Percentiles rank a stretch among this genome's conserved stretches.
phyloP scores from a whole-genome alignment of 2,113 vertebrate genomes.

The Perccottus glenii region DNA sequence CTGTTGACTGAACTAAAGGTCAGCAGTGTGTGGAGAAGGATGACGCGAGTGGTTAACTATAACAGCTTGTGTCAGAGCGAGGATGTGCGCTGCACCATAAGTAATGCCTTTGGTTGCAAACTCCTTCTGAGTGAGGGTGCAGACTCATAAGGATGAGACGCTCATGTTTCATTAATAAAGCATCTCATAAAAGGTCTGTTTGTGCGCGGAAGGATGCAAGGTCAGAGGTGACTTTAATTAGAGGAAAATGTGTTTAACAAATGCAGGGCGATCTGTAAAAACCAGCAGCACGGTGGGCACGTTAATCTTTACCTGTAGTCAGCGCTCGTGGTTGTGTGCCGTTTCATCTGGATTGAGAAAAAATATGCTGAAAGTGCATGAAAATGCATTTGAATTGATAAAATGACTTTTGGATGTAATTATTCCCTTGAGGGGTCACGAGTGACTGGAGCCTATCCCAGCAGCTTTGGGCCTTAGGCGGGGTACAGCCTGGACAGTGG shows the following conservation, averaged over 20 bases:
- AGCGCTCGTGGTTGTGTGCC: not conserved
- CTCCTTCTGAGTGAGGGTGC: conserved; percentile 10
- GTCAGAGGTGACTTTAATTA: conserved; percentile 54
- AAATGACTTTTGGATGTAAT: too few species aligned
- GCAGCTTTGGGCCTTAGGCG: too few species aligned
- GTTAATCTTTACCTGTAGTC: conserved; percentile 37
- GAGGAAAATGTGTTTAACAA: conserved; percentile 48
- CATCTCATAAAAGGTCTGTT: conserved; percentile 7
- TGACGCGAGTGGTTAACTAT: conserved; percentile 36
- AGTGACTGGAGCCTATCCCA: too few species aligned
- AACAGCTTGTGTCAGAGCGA: conserved; percentile 30
- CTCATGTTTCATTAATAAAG: conserved; percentile 62
- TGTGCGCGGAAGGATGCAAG: conserved; percentile 1
- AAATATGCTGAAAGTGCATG: too few species aligned
- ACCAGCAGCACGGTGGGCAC: conserved; percentile 16
- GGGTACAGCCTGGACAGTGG: too few species aligned
- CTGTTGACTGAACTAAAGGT: conserved; percentile 58
- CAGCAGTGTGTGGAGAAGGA: conserved; percentile 39
- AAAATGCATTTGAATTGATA: too few species aligned
- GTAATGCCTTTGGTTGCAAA: conserved; percentile 31
- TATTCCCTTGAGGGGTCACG: too few species aligned
- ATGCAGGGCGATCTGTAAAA: conserved; percentile 53
- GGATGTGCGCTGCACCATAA: conserved; percentile 15
- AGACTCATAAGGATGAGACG: not conserved
- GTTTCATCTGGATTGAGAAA: too few species aligned